Evolutionary conservation across 1,140 invertebrate species (phyloP), one percentile per base, ranked within the genome.

Genomic region (Tigriopus japonicus): DNA sequence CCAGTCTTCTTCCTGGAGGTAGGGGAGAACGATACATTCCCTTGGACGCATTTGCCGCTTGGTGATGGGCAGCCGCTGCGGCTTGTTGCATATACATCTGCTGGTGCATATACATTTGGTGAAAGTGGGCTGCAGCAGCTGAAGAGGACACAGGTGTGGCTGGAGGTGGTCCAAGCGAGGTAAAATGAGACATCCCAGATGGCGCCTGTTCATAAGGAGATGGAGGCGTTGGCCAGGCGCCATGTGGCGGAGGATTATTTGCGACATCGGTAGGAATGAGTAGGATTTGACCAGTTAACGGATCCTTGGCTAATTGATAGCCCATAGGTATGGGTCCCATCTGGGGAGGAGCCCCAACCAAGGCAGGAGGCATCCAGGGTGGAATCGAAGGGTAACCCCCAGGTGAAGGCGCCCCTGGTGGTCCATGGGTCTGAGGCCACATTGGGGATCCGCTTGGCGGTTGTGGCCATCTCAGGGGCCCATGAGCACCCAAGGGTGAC

Each of bases 241-340:
- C 28, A 35, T 35, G 28, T 9, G 3, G 28, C 3, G 28, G 28
- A 35, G 28, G 28, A 9, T 35, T 35, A 35, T 35, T 35, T 3
- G 28, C 28, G 28, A 35, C 28, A 58, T 41, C 59, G 40, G 59
- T 61, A 13, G 59, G 59, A 53, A 61, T 61, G 9, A 61, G 51
- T 7, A 61, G 59, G 23, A 61, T 61, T 61, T 61, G 59, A 12
- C 59, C 59, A 28, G 59, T 61, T 15, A 61, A 21, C 1, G 59
- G 59, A 40, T 61, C 59, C 40, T 59, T 61, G 59, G 59, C 59
- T 14, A 61, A 49, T 51, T 61, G 59, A 51, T 61, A 61, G 12
- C 59, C 59, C 59, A 61, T 61, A 14, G 59, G 59, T 10, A 61
- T 61, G 14, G 59, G 59, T 1, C 59, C 59, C 58, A 60, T 60